A percentile compares a stretch with the other conserved stretches of the same genome.
phyloP scores from a whole-genome alignment of 2,797 vertebrate genomes.

The Hydrocynus forskahlii region DNA sequence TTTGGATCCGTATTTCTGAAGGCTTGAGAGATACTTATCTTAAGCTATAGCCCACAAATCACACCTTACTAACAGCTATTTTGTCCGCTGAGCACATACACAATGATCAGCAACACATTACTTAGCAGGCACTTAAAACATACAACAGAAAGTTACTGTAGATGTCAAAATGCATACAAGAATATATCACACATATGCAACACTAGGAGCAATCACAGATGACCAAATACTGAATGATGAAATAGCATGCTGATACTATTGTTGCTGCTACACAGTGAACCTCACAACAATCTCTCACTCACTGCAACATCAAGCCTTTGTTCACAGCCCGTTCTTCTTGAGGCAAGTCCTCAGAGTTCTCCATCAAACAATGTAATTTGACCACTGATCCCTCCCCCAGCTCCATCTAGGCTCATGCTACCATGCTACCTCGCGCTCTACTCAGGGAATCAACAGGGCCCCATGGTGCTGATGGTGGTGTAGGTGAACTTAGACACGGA shows the following conservation, averaged over 20 bases:
- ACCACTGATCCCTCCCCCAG: neutral
- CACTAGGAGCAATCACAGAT: slow-evolving; percentile 6
- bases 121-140: slow-evolving; percentile 33
- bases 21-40: neutral
- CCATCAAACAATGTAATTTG: neutral
- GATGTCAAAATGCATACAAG: slow-evolving; percentile 35
- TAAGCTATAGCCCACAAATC: neutral
- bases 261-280: slow-evolving; percentile 9
- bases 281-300: neutral
- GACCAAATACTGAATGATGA: neutral
- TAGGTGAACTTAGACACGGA: slow-evolving; percentile 94
- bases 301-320: slow-evolving; percentile 7
- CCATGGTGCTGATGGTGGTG: slow-evolving; percentile 92
- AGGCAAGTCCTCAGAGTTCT: neutral
- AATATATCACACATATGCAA: slow-evolving; percentile 17
- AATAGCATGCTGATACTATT: slow-evolving; percentile 24
- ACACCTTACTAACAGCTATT: neutral
- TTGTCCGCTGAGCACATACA: neutral
- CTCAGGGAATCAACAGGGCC: slow-evolving; percentile 75
- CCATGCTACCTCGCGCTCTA: neutral
- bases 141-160: slow-evolving; percentile 24
- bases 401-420: neutral
- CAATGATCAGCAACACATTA: slow-evolving; percentile 3
- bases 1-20: neutral
- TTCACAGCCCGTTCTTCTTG: neutral